Conservation (phyloP, 2,888 invertebrate species). For the Andricus quercusramuli region DNA sequence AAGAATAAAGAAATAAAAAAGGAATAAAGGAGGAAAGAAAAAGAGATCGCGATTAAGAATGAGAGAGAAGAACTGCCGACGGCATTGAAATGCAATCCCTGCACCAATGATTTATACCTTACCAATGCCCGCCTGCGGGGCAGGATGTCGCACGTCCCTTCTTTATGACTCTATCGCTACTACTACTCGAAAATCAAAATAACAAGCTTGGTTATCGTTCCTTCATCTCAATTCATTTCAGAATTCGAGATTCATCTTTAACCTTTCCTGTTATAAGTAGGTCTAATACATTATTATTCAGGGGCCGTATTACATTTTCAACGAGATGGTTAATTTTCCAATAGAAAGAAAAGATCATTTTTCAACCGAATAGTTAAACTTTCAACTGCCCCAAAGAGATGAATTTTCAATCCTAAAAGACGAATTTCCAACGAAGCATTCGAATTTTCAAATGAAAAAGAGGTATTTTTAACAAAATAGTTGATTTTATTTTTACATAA, state of each 20-base stretch:
- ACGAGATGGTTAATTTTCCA: no score
- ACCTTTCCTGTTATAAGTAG: background rate
- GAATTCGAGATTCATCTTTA: background rate
- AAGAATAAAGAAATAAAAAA: conserved; percentile 15
- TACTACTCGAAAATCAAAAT: conserved; percentile 48
- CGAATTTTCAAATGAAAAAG: no score
- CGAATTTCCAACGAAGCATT: no score
- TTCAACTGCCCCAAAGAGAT: no score
- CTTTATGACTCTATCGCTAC: conserved; percentile 71
- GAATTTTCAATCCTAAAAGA: no score
- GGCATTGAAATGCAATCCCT: conserved; percentile 75
- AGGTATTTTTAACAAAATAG: no score
- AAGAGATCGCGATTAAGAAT: conserved; percentile 36
- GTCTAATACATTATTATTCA: background rate
- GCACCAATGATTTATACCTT: conserved; percentile 75
- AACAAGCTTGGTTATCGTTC: conserved; percentile 5
- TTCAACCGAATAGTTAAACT: no score
- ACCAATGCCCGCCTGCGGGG: conserved; percentile 72
- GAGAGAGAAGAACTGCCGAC: conserved; percentile 49
- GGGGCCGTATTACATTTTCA: no score
- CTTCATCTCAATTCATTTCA: background rate
- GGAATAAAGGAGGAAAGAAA: background rate
- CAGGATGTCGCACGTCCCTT: conserved; percentile 76
- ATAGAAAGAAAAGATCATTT: no score
- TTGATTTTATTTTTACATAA: no score